A percentile compares a stretch with the other conserved stretches of the same genome.
Evolutionary conservation across 1,140 invertebrate species (phyloP).

Genomic region (silkworm (Bombyx mori)): DNA sequence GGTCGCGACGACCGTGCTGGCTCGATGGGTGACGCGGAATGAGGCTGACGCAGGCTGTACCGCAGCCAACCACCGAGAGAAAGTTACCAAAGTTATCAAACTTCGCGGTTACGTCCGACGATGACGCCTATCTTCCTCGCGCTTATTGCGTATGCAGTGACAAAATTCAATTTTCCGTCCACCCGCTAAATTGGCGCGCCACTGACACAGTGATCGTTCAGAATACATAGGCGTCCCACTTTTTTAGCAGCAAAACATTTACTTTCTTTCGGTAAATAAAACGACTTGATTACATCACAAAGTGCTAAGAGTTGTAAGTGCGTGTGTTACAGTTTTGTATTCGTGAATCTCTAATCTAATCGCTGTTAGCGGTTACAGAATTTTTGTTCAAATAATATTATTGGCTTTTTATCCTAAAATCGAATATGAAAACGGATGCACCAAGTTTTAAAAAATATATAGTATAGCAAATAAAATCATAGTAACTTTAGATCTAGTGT

Average conservation of each 20-base stretch:
- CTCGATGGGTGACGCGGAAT: conserved; percentile 39
- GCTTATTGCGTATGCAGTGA: conserved; percentile 60
- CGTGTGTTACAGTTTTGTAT: too few relatives aligned
- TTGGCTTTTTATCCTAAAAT: too few relatives aligned
- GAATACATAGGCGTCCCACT: conserved; percentile 35
- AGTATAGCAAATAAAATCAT: too few relatives aligned
- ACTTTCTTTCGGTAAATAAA: background rate
- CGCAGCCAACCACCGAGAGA: conserved; percentile 37
- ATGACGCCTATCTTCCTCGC: conserved; percentile 52
- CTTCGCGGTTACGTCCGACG: conserved; percentile 58
- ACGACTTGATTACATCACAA: too few relatives aligned
- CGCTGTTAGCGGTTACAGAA: too few relatives aligned
- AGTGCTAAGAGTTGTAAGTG: too few relatives aligned
- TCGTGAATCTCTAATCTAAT: too few relatives aligned
- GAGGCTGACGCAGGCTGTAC: conserved; percentile 27
- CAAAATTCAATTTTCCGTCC: conserved; percentile 55
- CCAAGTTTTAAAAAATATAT: too few relatives aligned
- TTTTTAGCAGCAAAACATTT: conserved; percentile 11
- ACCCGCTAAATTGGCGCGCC: conserved; percentile 37
- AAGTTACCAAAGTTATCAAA: conserved; percentile 62
- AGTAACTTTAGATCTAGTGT: too few relatives aligned
- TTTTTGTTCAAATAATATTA: too few relatives aligned
- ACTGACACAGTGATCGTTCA: conserved; percentile 56
- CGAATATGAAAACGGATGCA: too few relatives aligned
- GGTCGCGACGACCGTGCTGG: conserved; percentile 40